phyloP scores from a whole-genome alignment of 23 tunicate genomes.

The Ascidia mentula region DNA sequence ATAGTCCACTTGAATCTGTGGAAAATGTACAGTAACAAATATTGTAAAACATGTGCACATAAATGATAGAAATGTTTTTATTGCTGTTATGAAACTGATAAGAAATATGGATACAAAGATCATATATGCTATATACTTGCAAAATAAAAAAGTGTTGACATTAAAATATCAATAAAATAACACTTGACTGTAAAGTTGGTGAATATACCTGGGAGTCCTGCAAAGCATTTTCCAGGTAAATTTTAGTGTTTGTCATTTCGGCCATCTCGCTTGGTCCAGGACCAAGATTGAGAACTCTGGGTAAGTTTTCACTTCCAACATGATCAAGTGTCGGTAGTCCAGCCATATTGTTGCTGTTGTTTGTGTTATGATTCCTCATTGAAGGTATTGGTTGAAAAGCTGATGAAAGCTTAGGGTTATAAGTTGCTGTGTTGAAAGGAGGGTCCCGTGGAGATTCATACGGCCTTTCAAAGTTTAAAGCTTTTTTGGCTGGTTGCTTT shows the following conservation, averaged over 20 bases:
- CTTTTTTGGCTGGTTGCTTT: background rate
- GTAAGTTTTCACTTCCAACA: background rate
- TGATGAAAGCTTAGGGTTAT: background rate
- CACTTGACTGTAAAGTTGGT: too few relatives aligned
- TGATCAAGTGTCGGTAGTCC: background rate
- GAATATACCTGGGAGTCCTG: conserved; percentile 81
- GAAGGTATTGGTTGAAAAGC: background rate
- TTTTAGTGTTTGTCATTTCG: conserved; percentile 44
- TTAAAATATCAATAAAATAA: too few relatives aligned
- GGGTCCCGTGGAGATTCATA: background rate
- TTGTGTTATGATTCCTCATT: conserved; percentile 19
- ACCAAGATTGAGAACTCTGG: background rate
- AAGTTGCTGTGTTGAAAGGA: background rate
- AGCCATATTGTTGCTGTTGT: conserved; percentile 33
- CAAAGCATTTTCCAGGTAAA: conserved; percentile 62
- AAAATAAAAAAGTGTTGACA: too few relatives aligned
- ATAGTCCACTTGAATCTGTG: conserved; percentile 70
- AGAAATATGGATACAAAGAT: too few relatives aligned
- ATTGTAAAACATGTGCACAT: too few relatives aligned
- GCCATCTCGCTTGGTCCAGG: conserved; percentile 30
- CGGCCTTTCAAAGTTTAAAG: background rate
- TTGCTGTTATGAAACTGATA: too few relatives aligned
- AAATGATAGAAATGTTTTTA: too few relatives aligned
- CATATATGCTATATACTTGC: too few relatives aligned
- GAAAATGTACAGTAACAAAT: too few relatives aligned